Base-by-base conservation (phyloP, 53 echinoderm and acorn worm species). In the Arbacia lixula region DNA sequence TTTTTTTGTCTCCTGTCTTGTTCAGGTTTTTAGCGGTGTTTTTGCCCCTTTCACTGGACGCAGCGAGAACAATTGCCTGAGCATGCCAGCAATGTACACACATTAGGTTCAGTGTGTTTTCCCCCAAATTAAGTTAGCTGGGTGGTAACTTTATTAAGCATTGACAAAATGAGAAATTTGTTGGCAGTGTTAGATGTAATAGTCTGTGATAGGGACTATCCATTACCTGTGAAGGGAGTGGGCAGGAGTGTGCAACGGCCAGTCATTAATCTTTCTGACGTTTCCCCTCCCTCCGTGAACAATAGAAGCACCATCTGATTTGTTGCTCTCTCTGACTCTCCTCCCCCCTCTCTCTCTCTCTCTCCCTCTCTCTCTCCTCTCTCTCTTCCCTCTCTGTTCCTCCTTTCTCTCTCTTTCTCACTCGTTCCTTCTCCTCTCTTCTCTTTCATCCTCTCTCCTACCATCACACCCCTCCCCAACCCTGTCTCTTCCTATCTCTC, bases 171-270 rank as follows among this genome's bases (percentile, higher is more conserved):
- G 35, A 62, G n/a, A 63, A 61, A 63, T 68, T 53, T 68, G 84
- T 84, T 68, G 52, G 54, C 37, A 68, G 71, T 55, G 84, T 68
- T 54, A 55, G 68, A 68, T 68, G 69, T 84, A 68, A 68, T 68
- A 26, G 54, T 34, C 28, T 39, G 22, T 69, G 57, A 84, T 68
- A 84, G 84, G 84, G 55, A 34, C 53, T 84, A 68, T 81, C 43
- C 20, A 46, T 81, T 61, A 26, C 82, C 31, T 31, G 32, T 25
- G 6, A 33, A 60, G 36, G 21, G 37, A 34, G 46, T 10, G 51
- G 32, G 27, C 36, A 31, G 62, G 39, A 40, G 46, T 77, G 78
- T 14, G 56, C 58, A 32, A 77, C 58, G 60, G 21, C 78, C 12
- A 39, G 37, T 58, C 60, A 58, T 56, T 58, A 77, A 77, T 77